Percentiles rank a stretch among this genome's conserved stretches.
Conservation (phyloP, 2,888 invertebrate genomes). For the Polietes domitor region DNA sequence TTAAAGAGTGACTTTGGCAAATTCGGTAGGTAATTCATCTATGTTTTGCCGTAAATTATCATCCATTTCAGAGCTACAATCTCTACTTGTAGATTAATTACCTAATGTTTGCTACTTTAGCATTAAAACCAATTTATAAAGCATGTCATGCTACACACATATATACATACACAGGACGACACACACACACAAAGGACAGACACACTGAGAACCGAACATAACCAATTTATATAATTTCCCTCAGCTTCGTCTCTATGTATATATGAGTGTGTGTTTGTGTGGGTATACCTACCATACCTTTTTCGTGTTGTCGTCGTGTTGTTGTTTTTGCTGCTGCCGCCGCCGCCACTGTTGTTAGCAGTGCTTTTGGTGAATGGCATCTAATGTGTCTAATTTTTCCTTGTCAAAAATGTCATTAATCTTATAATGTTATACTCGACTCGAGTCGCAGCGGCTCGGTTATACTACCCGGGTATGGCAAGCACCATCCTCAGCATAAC, state of each 20-base stretch:
- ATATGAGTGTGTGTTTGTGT: neutral
- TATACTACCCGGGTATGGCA: neutral
- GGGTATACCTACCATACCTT: conserved; percentile 6
- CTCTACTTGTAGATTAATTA: conserved; percentile 63
- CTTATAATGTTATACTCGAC: conserved; percentile 68
- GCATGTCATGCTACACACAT: conserved; percentile 47
- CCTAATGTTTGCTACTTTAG: conserved; percentile 63
- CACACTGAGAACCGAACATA: neutral
- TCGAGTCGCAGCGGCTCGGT: neutral
- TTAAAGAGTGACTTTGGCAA: conserved; percentile 30
- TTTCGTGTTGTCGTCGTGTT: conserved; percentile 27
- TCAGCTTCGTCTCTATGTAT: neutral
- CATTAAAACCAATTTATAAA: conserved; percentile 64
- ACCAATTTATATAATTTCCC: conserved; percentile 62
- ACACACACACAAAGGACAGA: neutral
- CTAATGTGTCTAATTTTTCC: conserved; percentile 77
- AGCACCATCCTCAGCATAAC: neutral
- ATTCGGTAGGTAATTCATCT: conserved; percentile 15
- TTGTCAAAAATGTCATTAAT: conserved; percentile 79
- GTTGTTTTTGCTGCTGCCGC: conserved; percentile 53
- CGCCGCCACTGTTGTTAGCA: conserved; percentile 58
- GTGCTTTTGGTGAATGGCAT: conserved; percentile 54
- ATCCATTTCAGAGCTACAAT: conserved; percentile 54
- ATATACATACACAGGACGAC: conserved; percentile 23
- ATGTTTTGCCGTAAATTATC: conserved; percentile 23